Conservation (phyloP, 30 jellyfish, hydroid and myxozoan genomes). For the Cassiopea andromeda region DNA sequence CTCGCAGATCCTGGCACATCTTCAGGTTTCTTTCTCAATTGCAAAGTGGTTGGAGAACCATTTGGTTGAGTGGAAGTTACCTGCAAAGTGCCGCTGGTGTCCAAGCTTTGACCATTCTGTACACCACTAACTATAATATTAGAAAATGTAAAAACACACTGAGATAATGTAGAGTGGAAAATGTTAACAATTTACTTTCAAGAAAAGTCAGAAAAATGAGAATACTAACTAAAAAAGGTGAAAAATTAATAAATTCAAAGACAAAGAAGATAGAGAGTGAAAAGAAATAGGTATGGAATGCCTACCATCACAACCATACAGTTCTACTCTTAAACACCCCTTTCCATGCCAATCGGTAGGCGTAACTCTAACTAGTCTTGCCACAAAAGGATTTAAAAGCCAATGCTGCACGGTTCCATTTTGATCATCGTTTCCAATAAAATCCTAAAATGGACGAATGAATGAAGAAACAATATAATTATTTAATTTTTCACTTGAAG, state of each 20-base stretch:
- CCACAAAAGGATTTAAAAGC: constrained; percentile 73
- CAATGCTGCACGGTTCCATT: constrained; percentile 96
- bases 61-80: constrained; percentile 39
- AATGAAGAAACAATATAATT: no score
- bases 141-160: no score
- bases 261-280: no score
- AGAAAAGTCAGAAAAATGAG: not conserved
- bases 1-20: constrained; percentile 77
- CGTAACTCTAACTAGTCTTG: constrained; percentile 73
- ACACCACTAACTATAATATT: not conserved
- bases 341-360: constrained; percentile 98
- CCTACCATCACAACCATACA: constrained; percentile 97
- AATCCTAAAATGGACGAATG: constrained; percentile 45
- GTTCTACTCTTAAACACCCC: constrained; percentile 92
- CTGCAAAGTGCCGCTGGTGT: constrained; percentile 73
- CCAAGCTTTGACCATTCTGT: constrained; percentile 26
- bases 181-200: not conserved
- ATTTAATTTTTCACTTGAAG: no score
- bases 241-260: not conserved
- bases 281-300: not conserved
- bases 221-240: not conserved
- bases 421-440: constrained; percentile 96
- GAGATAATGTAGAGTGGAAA: not conserved
- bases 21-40: not conserved
- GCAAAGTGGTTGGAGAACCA: not conserved